These are phyloP conservation scores for Pipra filicauda DNA, from an alignment of 2,113 vertebrate genomes.

Conservation along the genomic window DNA sequence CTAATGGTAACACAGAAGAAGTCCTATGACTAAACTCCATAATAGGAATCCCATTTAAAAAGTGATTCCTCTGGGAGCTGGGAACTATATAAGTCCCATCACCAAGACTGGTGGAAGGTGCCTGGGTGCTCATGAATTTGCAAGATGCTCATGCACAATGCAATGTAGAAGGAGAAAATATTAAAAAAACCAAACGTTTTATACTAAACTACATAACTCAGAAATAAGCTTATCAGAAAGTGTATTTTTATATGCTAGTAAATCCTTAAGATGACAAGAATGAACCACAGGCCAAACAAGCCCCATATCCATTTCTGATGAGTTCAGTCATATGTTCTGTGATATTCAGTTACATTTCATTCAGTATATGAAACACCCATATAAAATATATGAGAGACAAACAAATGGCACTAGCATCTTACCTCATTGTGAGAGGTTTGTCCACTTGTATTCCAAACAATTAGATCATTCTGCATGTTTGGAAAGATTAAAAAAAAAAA, in stretches of 20 bases:
- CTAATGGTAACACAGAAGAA: neutral
- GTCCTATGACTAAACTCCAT: neutral
- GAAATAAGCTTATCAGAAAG: neutral
- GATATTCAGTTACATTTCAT: neutral
- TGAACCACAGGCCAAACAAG: neutral
- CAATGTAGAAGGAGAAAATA: neutral
- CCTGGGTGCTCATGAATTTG: neutral
- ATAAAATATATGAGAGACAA: neutral
- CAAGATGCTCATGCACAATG: neutral
- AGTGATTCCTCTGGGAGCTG: neutral
- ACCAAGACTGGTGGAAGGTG: neutral
- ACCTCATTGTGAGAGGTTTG: conserved; percentile 72
- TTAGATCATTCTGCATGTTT: conserved; percentile 62
- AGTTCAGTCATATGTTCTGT: neutral
- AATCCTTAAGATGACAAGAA: neutral
- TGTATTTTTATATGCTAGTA: neutral
- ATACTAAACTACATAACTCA: neutral
- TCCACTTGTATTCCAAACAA: conserved; percentile 63
- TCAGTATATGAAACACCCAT: neutral
- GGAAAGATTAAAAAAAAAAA: neutral
- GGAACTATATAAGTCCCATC: neutral
- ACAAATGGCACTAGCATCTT: neutral
- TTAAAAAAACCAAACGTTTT: neutral
- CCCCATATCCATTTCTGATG: neutral
- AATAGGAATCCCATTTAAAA: neutral